A percentile compares a stretch with the other conserved stretches of the same genome.
Conservation (phyloP, 2,888 invertebrate genomes). For the Chorisops tibialis region DNA sequence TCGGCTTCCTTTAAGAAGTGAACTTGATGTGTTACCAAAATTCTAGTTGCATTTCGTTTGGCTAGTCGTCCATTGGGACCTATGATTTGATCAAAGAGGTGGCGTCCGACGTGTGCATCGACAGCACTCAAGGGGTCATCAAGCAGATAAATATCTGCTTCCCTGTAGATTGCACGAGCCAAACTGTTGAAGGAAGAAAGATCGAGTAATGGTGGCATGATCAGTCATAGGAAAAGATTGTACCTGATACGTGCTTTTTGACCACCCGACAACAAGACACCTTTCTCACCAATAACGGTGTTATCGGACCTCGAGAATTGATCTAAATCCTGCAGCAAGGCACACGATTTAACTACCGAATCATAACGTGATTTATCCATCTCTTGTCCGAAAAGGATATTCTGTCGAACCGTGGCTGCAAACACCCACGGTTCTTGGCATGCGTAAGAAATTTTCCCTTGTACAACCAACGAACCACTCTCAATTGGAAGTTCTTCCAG, state of each 20-base stretch:
- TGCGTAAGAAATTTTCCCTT: constrained; percentile 68
- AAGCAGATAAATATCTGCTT: constrained; percentile 68
- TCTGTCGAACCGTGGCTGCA: constrained; percentile 72
- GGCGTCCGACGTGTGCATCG: constrained; percentile 67
- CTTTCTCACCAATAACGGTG: constrained; percentile 60
- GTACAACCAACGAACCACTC: constrained; percentile 57
- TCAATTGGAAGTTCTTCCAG: constrained; percentile 67
- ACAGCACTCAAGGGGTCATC: constrained; percentile 76
- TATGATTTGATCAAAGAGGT: constrained; percentile 68
- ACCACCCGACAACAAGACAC: constrained; percentile 64
- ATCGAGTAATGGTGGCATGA: neutral
- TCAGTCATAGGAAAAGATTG: neutral
- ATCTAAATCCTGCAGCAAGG: constrained; percentile 54
- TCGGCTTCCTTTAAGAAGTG: constrained; percentile 63
- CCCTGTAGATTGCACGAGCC: constrained; percentile 44
- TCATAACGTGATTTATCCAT: constrained; percentile 45
- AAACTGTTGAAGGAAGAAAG: constrained; percentile 29
- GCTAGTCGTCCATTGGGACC: constrained; percentile 53
- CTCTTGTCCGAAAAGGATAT: constrained; percentile 74
- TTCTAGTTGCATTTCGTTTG: constrained; percentile 56
- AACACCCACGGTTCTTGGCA: constrained; percentile 86
- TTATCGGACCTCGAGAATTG: constrained; percentile 57
- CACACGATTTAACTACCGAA: constrained; percentile 50
- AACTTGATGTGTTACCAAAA: constrained; percentile 75
- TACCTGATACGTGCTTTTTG: constrained; percentile 63